A percentile compares a stretch with the other conserved stretches of the same genome.
These are phyloP conservation scores for Morone chrysops DNA, from an alignment of 2,113 vertebrate genomes.

Conservation along the genomic window DNA sequence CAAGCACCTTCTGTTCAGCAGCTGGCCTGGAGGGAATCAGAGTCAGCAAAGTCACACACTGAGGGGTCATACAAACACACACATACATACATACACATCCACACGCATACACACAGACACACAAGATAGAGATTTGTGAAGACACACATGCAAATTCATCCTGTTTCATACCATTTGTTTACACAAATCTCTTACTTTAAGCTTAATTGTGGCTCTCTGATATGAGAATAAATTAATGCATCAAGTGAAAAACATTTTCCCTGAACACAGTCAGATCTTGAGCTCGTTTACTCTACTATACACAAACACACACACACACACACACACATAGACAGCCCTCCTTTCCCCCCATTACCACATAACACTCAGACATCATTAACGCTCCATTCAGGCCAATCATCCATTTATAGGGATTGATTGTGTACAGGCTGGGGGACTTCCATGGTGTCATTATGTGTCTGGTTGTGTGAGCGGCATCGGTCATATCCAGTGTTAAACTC, in stretches of 20 bases:
- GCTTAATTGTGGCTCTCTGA: constrained; percentile 3
- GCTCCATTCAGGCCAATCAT: constrained; percentile 67
- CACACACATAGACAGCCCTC: background rate
- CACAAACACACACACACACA: background rate
- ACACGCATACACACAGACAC: background rate
- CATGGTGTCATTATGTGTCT: constrained; percentile 50
- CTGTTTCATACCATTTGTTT: constrained; percentile 19
- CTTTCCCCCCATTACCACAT: constrained; percentile 36
- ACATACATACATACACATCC: background rate
- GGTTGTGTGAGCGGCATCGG: constrained; percentile 35
- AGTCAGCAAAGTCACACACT: constrained; percentile 74
- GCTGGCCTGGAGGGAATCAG: constrained; percentile 72
- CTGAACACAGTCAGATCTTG: constrained; percentile 30
- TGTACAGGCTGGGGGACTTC: constrained; percentile 45
- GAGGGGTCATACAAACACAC: constrained; percentile 19
- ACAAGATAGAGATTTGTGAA: background rate
- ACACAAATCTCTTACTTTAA: constrained; percentile 31
- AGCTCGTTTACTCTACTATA: constrained; percentile 28
- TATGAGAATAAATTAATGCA: background rate
- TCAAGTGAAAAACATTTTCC: constrained; percentile 2
- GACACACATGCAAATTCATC: constrained; percentile 28
- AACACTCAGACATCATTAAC: constrained; percentile 73
- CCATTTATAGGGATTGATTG: constrained; percentile 76
- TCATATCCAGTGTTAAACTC: constrained; percentile 65
- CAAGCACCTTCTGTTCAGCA: constrained; percentile 82